These are phyloP conservation scores for Melanotaenia parkinsoni DNA, from an alignment of 2,797 vertebrate genomes.

Conservation along the genomic window DNA sequence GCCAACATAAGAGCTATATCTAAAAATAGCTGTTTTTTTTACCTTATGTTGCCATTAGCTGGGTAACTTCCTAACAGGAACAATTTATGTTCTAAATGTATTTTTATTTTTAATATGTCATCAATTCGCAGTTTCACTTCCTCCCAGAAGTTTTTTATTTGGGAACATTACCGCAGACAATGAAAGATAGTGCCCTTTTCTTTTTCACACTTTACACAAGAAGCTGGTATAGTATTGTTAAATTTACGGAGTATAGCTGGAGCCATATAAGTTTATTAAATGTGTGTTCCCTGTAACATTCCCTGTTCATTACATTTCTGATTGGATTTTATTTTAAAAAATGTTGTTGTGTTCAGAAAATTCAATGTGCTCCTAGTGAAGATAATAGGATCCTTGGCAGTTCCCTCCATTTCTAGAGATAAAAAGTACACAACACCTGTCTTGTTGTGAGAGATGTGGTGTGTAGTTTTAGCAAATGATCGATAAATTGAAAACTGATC, in stretches of 20 bases:
- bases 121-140: too few species aligned
- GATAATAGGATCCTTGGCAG: background rate
- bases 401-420: background rate
- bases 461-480: background rate
- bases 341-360: background rate
- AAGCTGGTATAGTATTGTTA: background rate
- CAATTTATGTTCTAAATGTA: too few species aligned
- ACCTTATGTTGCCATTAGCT: too few species aligned
- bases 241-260: background rate
- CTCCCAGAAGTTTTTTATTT: too few species aligned
- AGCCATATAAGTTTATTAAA: fast-evolving
- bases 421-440: background rate
- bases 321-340: too few species aligned
- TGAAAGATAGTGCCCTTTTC: background rate
- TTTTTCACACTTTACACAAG: background rate
- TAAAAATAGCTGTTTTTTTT: too few species aligned
- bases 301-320: too few species aligned
- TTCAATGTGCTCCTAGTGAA: background rate
- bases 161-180: background rate
- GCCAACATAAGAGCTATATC: too few species aligned
- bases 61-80: too few species aligned
- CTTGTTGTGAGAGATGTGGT: background rate
- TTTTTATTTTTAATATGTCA: too few species aligned
- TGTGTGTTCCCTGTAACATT: background rate
- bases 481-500: background rate